These are phyloP conservation scores for Pachypsylla venusta DNA, from an alignment of 1,140 invertebrate genomes.

Conservation along the genomic window DNA sequence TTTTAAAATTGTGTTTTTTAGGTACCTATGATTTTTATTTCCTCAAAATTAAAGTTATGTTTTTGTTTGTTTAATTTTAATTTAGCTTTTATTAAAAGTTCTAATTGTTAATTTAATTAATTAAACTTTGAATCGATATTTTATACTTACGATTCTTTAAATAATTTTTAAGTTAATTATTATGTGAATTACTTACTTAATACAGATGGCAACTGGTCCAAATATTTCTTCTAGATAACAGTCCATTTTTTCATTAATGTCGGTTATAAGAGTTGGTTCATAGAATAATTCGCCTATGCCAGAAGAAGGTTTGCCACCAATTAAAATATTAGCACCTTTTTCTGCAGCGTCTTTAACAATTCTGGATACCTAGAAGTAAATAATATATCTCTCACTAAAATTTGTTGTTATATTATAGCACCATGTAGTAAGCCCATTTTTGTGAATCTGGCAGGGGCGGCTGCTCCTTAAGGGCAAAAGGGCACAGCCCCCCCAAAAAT, in stretches of 20 bases:
- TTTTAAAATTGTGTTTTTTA: no score
- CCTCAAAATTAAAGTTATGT: no score
- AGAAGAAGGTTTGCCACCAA: conserved; percentile 54
- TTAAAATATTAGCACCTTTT: conserved; percentile 65
- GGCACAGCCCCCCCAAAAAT: no score
- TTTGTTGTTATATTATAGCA: no score
- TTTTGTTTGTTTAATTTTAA: no score
- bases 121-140: background rate
- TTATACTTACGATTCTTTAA: background rate
- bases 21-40: no score
- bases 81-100: no score
- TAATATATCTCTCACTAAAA: no score
- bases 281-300: conserved; percentile 63
- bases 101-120: no score
- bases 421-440: no score
- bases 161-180: background rate
- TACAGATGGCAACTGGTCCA: conserved; percentile 78
- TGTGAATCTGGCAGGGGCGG: no score
- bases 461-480: no score
- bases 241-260: conserved; percentile 66
- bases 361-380: conserved; percentile 36
- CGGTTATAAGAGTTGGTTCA: conserved; percentile 74
- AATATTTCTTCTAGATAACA: conserved; percentile 85
- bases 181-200: conserved; percentile 38
- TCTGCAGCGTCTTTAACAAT: conserved; percentile 69